Evolutionary conservation across 2,113 vertebrate genomes (phyloP).

Genomic region (Spizaetus ornatus): DNA sequence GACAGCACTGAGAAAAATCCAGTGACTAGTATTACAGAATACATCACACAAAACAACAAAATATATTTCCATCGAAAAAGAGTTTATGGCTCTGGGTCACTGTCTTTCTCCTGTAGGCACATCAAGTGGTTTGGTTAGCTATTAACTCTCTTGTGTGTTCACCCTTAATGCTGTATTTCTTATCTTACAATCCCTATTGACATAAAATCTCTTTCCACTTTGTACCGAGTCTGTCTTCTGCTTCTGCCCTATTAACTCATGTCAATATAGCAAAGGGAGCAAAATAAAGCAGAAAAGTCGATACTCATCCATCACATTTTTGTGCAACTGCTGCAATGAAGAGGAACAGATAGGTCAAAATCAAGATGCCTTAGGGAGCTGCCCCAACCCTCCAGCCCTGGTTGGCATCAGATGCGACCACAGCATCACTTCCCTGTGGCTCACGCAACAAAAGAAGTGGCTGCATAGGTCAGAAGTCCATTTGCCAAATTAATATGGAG

Average conservation of each 20-base stretch:
- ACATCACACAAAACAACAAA: neutral
- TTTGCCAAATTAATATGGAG: neutral
- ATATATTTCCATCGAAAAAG: neutral
- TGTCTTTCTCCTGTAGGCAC: neutral
- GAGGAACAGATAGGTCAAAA: neutral
- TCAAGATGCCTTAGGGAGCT: neutral
- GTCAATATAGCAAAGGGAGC: slow-evolving; percentile 47
- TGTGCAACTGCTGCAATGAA: neutral
- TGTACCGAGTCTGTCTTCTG: slow-evolving; percentile 23
- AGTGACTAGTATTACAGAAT: neutral
- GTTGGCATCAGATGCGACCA: neutral
- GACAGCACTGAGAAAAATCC: neutral
- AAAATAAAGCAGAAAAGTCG: slow-evolving; percentile 30
- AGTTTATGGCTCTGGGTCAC: neutral
- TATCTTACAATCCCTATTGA: slow-evolving; percentile 53
- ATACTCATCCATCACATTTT: neutral
- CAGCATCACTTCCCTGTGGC: neutral
- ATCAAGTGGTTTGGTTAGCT: neutral
- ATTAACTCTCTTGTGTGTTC: slow-evolving; percentile 8
- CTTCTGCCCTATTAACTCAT: slow-evolving; percentile 62
- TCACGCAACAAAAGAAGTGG: neutral
- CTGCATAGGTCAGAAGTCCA: neutral
- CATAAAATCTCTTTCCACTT: slow-evolving; percentile 53
- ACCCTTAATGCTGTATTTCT: slow-evolving; percentile 24
- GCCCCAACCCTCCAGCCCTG: neutral